phyloP scores from a whole-genome alignment of 2,888 invertebrate species.

The Spodoptera picta region DNA sequence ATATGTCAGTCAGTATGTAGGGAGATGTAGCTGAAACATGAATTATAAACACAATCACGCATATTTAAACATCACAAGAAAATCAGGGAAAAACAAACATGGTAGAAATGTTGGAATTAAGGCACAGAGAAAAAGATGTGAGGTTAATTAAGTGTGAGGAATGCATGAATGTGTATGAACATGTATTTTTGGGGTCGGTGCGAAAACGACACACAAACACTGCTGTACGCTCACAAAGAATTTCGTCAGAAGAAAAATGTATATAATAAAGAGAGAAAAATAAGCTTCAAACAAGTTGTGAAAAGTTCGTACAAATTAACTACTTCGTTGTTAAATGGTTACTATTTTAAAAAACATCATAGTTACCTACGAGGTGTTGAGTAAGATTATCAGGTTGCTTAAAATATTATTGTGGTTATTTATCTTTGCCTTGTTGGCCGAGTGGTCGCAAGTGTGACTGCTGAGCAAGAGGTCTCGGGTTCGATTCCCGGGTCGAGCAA shows the following conservation, averaged over 20 bases:
- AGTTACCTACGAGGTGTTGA: too few species aligned
- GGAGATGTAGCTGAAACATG: too few species aligned
- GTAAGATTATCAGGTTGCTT: too few species aligned
- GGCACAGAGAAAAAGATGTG: slow-evolving; percentile 37
- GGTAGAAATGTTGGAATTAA: slow-evolving; percentile 22
- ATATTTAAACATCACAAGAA: neutral
- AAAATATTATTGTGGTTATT: too few species aligned
- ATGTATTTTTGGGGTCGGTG: slow-evolving; percentile 33
- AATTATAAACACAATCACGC: neutral
- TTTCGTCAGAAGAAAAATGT: slow-evolving; percentile 12
- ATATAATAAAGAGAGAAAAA: slow-evolving; percentile 2
- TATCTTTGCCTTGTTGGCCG: too few species aligned
- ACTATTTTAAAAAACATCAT: too few species aligned
- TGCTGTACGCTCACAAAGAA: slow-evolving; percentile 13
- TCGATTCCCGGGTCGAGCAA: too few species aligned
- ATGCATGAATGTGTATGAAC: slow-evolving; percentile 29
- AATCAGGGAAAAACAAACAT: slow-evolving; percentile 5
- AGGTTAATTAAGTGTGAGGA: slow-evolving; percentile 47
- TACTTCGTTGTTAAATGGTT: too few species aligned
- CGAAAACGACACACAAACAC: slow-evolving; percentile 35
- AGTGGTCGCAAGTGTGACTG: too few species aligned
- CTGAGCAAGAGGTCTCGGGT: too few species aligned
- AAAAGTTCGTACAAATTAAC: too few species aligned
- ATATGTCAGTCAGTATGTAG: too few species aligned
- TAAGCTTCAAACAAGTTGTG: neutral